phyloP scores from a whole-genome alignment of 2,888 invertebrate species.

The Galeopsomyia nigrocyanea region DNA sequence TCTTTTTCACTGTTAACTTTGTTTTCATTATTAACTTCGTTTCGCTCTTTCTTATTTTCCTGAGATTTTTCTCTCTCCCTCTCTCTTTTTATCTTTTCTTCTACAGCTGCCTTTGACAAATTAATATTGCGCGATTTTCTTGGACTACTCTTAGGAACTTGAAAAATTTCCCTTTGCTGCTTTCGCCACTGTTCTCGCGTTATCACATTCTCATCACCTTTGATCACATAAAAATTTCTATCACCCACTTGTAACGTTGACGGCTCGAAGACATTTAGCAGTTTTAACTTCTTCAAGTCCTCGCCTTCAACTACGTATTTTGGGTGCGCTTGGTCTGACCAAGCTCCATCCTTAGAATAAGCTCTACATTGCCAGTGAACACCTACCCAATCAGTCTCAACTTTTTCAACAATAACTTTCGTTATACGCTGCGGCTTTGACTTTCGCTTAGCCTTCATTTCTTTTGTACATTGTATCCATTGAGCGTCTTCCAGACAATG shows the following conservation, averaged over 20 bases:
- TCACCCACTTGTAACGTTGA: slow-evolving; percentile 92
- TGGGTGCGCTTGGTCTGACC: slow-evolving; percentile 77
- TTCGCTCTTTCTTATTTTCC: slow-evolving; percentile 46
- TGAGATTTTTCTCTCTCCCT: slow-evolving; percentile 57
- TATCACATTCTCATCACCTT: slow-evolving; percentile 80
- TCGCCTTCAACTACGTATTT: slow-evolving; percentile 79
- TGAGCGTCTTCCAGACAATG: slow-evolving; percentile 83
- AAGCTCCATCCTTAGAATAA: slow-evolving; percentile 73
- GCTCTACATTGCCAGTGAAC: slow-evolving; percentile 91
- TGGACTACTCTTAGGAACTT: slow-evolving; percentile 66
- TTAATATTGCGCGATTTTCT: slow-evolving; percentile 60
- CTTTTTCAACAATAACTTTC: slow-evolving; percentile 82
- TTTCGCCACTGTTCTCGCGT: slow-evolving; percentile 84
- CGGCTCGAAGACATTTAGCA: slow-evolving; percentile 88
- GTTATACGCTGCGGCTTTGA: slow-evolving; percentile 68
- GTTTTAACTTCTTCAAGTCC: slow-evolving; percentile 84
- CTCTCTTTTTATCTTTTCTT: slow-evolving; percentile 52
- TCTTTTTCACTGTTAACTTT: slow-evolving; percentile 53
- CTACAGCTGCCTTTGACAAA: slow-evolving; percentile 57
- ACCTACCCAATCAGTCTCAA: slow-evolving; percentile 84
- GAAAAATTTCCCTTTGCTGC: slow-evolving; percentile 64
- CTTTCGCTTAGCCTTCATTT: slow-evolving; percentile 74
- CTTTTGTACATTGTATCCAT: slow-evolving; percentile 84
- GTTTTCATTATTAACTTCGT: slow-evolving; percentile 50
- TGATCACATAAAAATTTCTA: slow-evolving; percentile 85